These are phyloP conservation scores for Vanessa cardui DNA, from an alignment of 2,888 invertebrate genomes.

Conservation along the genomic window DNA sequence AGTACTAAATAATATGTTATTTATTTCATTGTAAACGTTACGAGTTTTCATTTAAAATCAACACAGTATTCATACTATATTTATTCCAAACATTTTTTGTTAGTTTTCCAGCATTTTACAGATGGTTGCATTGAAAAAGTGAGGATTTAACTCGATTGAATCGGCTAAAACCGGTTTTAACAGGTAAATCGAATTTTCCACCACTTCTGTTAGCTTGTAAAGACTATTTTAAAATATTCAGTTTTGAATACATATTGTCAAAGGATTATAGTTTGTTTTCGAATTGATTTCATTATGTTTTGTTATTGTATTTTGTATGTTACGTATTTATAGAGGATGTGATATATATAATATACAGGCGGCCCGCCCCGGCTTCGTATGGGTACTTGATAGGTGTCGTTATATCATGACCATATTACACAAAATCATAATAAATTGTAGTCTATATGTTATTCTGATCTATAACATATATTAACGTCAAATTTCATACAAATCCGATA, in stretches of 20 bases:
- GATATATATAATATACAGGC: too few relatives aligned
- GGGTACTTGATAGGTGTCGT: too few relatives aligned
- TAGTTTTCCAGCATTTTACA: constrained; percentile 23
- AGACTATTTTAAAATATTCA: neutral
- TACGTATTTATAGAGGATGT: too few relatives aligned
- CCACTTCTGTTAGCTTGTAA: constrained; percentile 4
- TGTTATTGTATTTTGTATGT: neutral
- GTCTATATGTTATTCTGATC: too few relatives aligned
- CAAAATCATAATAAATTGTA: too few relatives aligned
- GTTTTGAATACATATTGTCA: neutral
- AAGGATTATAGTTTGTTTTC: neutral
- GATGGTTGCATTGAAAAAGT: constrained; percentile 25
- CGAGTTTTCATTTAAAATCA: neutral
- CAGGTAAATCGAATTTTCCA: constrained; percentile 32
- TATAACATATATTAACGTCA: too few relatives aligned
- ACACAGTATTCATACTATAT: neutral
- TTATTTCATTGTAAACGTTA: neutral
- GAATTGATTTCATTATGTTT: neutral
- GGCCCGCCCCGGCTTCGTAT: too few relatives aligned
- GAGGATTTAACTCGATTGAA: constrained; percentile 18
- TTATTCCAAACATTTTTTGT: constrained; percentile 21
- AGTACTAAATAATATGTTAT: neutral
- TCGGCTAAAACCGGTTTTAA: constrained; percentile 30
- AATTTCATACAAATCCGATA: too few relatives aligned
- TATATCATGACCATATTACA: too few relatives aligned